Conservation (phyloP, 2,113 vertebrate species). For the Scopus umbretta region DNA sequence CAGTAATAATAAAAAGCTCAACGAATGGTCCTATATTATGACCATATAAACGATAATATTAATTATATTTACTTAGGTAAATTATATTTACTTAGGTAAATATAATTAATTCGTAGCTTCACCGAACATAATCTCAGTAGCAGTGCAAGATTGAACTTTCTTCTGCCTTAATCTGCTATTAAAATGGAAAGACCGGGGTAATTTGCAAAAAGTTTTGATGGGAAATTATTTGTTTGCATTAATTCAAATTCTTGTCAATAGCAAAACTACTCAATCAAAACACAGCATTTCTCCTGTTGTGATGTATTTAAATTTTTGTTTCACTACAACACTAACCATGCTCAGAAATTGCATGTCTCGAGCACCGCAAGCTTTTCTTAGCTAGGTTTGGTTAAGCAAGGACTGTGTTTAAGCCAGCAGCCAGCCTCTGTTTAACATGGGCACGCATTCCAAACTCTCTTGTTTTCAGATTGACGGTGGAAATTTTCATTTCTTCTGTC, state of each 20-base stretch:
- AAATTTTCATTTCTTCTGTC: neutral
- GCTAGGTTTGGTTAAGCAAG: neutral
- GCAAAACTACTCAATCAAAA: neutral
- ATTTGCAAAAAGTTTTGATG: neutral
- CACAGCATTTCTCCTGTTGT: neutral
- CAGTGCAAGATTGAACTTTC: neutral
- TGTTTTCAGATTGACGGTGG: neutral
- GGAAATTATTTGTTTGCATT: neutral
- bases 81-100: too few relatives aligned
- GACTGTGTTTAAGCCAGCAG: slow-evolving; percentile 10
- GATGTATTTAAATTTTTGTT: neutral
- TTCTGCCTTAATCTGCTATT: neutral
- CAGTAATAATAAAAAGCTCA: neutral
- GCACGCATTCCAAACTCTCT: neutral
- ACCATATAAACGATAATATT: too few relatives aligned
- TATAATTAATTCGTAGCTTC: neutral
- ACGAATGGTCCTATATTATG: neutral
- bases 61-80: too few relatives aligned
- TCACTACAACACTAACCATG: neutral
- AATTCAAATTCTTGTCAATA: neutral
- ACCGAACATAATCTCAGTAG: neutral
- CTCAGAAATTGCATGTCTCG: neutral
- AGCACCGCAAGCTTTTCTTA: slow-evolving; percentile 25
- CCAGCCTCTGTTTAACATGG: neutral
- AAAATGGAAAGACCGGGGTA: neutral